Percentiles rank a stretch among this genome's conserved stretches.
Conservation (phyloP, 2,888 invertebrate species). For the Melitaea athalia region DNA sequence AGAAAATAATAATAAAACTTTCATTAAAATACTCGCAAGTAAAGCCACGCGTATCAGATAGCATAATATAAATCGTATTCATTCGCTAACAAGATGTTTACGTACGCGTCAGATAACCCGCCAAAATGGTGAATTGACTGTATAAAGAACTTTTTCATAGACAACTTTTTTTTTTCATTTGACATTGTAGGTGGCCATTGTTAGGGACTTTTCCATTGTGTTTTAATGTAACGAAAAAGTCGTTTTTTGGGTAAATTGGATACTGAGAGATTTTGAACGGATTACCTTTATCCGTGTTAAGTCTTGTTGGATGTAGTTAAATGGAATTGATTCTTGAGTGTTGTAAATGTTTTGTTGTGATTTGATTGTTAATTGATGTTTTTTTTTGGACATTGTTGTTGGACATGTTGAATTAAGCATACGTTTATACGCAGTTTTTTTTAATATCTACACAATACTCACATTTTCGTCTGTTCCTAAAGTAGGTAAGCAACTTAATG, state of each 20-base stretch:
- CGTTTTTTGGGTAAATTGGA: conserved; percentile 24
- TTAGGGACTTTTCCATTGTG: conserved; percentile 26
- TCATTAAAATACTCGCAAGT: not conserved
- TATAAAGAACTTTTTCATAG: conserved; percentile 14
- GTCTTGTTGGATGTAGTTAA: not conserved
- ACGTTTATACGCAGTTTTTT: not conserved
- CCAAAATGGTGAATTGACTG: conserved; percentile 47
- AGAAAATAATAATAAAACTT: too few relatives aligned
- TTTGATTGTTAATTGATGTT: too few relatives aligned
- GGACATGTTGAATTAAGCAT: too few relatives aligned
- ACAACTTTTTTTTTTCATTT: conserved; percentile 21
- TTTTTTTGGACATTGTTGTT: too few relatives aligned
- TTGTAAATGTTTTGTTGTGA: not conserved
- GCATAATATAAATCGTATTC: conserved; percentile 76
- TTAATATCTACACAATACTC: too few relatives aligned
- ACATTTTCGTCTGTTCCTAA: too few relatives aligned
- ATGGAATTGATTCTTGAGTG: not conserved
- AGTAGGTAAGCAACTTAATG: too few relatives aligned
- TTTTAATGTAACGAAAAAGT: conserved; percentile 34
- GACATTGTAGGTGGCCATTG: conserved; percentile 31
- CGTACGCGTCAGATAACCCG: conserved; percentile 60
- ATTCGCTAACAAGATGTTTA: conserved; percentile 80
- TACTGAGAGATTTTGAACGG: conserved; percentile 15
- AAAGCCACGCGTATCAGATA: conserved; percentile 49
- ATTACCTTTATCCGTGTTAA: conserved; percentile 5